These are phyloP conservation scores for Spheniscus mendiculus DNA, from an alignment of 2,113 vertebrate species.

Conservation along the genomic window DNA sequence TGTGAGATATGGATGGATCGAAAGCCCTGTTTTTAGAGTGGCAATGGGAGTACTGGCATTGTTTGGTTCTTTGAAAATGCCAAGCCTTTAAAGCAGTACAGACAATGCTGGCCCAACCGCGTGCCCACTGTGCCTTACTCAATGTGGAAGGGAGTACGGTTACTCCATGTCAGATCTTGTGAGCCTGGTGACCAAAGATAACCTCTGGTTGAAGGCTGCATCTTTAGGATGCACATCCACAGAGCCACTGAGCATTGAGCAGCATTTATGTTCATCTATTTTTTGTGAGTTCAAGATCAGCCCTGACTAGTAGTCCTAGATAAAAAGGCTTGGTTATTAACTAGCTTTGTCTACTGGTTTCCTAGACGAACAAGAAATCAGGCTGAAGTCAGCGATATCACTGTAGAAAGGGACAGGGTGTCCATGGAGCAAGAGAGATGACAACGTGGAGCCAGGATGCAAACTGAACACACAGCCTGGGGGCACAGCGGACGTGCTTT, in stretches of 20 bases:
- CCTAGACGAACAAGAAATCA: neutral
- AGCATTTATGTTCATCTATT: neutral
- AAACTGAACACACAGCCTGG: neutral
- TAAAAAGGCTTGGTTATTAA: neutral
- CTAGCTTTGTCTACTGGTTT: neutral
- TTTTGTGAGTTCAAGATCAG: neutral
- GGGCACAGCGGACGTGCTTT: neutral
- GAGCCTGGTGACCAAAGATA: neutral
- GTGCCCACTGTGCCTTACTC: neutral
- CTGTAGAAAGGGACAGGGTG: neutral
- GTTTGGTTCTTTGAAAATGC: conserved; percentile 6
- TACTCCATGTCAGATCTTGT: neutral
- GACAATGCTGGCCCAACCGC: neutral
- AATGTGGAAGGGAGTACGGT: neutral
- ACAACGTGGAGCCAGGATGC: neutral
- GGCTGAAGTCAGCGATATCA: neutral
- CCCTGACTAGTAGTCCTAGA: neutral
- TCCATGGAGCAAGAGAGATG: neutral
- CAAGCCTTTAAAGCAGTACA: neutral
- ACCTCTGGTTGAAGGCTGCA: neutral
- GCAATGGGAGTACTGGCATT: neutral
- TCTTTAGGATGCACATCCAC: neutral
- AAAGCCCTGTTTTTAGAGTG: neutral
- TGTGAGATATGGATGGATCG: neutral
- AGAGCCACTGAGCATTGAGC: neutral